Evolutionary conservation across 2,888 invertebrate species (phyloP).

Genomic region (Lymantria dispar): DNA sequence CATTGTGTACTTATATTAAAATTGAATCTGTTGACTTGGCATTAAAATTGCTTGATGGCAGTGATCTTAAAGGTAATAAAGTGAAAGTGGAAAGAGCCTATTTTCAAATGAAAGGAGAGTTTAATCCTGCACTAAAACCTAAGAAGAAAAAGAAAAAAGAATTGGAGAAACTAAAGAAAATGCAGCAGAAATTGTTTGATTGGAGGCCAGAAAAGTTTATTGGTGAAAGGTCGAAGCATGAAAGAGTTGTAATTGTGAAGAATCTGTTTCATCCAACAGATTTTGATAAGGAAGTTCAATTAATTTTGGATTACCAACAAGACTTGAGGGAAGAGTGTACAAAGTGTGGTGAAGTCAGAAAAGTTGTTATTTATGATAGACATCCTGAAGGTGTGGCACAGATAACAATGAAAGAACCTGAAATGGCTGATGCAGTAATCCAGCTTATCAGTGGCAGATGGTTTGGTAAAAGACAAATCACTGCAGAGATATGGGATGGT

Average conservation of each 20-base stretch:
- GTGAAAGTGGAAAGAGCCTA: conserved; percentile 95
- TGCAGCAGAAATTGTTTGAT: conserved; percentile 97
- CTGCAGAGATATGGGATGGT: conserved; percentile 97
- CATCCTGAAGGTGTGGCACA: conserved; percentile 98
- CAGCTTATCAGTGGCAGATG: conserved; percentile 93
- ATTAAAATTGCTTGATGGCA: conserved; percentile 94
- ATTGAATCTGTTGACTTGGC: conserved; percentile 98
- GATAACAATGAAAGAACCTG: conserved; percentile 93
- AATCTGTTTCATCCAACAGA: conserved; percentile 95
- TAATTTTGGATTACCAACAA: conserved; percentile 95
- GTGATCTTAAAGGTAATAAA: conserved; percentile 88
- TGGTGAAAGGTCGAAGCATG: conserved; percentile 93
- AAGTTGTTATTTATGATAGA: conserved; percentile 94
- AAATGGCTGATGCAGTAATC: conserved; percentile 95
- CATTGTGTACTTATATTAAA: conserved; percentile 97
- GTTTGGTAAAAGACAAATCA: conserved; percentile 93
- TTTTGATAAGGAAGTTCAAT: conserved; percentile 94
- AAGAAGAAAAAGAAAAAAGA: conserved; percentile 95
- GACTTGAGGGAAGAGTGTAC: conserved; percentile 94
- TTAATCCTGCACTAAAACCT: conserved; percentile 95
- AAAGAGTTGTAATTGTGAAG: conserved; percentile 95
- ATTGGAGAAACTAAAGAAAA: conserved; percentile 94
- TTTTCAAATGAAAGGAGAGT: conserved; percentile 96
- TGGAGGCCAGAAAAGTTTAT: conserved; percentile 97
- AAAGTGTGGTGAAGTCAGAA: conserved; percentile 95